Evolutionary conservation across 2,888 invertebrate genomes (phyloP).

Genomic region (Drosophila limbata): DNA sequence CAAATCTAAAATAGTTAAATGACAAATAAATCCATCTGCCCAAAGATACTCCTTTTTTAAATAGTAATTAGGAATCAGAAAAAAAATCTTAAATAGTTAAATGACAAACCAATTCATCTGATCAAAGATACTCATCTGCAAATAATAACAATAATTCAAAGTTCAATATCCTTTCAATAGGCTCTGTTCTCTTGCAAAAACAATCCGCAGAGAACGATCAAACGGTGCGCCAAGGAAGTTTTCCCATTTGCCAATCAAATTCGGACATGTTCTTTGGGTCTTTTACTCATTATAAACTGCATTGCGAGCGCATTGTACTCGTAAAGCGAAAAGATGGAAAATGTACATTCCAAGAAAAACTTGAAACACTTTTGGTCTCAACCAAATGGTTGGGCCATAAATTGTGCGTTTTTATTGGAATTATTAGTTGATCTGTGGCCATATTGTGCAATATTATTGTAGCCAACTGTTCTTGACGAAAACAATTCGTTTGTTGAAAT

Average conservation of each 20-base stretch:
- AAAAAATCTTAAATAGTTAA: neutral
- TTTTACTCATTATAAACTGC: constrained; percentile 60
- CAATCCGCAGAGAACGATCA: constrained; percentile 46
- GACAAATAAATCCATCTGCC: too few relatives aligned
- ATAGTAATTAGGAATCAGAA: neutral
- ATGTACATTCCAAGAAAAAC: constrained; percentile 51
- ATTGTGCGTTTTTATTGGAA: constrained; percentile 73
- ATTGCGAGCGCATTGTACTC: constrained; percentile 38
- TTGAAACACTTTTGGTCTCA: constrained; percentile 46
- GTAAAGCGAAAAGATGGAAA: constrained; percentile 27
- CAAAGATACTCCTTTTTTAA: neutral
- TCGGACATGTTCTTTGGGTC: constrained; percentile 39
- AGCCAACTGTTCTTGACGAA: constrained; percentile 78
- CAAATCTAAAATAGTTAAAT: too few relatives aligned
- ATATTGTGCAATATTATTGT: constrained; percentile 77
- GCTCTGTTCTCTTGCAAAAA: constrained; percentile 21
- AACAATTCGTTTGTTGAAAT: constrained; percentile 66
- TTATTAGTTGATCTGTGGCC: constrained; percentile 81
- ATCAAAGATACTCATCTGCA: constrained; percentile 4
- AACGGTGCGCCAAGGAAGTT: constrained; percentile 47
- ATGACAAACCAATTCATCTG: neutral
- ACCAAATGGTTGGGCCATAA: constrained; percentile 58
- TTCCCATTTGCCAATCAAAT: constrained; percentile 68
- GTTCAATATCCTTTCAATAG: constrained; percentile 48
- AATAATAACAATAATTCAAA: constrained; percentile 7